Evolutionary conservation across 2,113 vertebrate species (phyloP).

Genomic region (Oryzias javanicus): DNA sequence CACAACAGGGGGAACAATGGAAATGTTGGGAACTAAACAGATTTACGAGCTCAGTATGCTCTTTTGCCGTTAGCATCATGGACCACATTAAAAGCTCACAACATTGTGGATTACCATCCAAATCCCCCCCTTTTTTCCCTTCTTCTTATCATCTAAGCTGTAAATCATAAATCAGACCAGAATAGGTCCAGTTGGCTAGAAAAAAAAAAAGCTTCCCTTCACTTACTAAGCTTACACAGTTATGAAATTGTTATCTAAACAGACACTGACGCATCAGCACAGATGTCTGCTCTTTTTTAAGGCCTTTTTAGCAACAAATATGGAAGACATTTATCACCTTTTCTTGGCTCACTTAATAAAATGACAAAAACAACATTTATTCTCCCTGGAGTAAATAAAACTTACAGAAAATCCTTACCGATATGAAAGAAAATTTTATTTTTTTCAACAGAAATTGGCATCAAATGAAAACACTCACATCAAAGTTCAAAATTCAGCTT

Average conservation of each 20-base stretch:
- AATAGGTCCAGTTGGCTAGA: not conserved
- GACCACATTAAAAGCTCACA: constrained; percentile 1
- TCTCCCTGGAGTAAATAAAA: no score
- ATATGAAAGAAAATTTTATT: no score
- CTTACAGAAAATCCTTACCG: no score
- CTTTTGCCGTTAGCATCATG: not conserved
- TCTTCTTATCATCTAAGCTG: constrained; percentile 27
- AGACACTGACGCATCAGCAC: not conserved
- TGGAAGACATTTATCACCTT: no score
- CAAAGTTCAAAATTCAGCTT: no score
- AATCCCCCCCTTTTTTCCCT: not conserved
- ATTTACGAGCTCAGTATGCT: not conserved
- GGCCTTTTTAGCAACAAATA: no score
- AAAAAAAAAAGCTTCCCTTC: constrained; percentile 5
- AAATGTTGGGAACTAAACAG: not conserved
- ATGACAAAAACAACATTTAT: no score
- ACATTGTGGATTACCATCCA: constrained; percentile 10
- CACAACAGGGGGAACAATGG: not conserved
- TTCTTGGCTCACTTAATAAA: no score
- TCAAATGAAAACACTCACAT: no score
- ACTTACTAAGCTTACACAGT: constrained; percentile 24
- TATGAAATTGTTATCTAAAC: constrained; percentile 28
- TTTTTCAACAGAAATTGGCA: no score
- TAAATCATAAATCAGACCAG: constrained; percentile 30
- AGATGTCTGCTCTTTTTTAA: no score